A percentile compares a stretch with the other conserved stretches of the same genome.
These are phyloP conservation scores for Pontoporia blainvillei DNA, from an alignment of 2,113 vertebrate species.

Conservation along the genomic window DNA sequence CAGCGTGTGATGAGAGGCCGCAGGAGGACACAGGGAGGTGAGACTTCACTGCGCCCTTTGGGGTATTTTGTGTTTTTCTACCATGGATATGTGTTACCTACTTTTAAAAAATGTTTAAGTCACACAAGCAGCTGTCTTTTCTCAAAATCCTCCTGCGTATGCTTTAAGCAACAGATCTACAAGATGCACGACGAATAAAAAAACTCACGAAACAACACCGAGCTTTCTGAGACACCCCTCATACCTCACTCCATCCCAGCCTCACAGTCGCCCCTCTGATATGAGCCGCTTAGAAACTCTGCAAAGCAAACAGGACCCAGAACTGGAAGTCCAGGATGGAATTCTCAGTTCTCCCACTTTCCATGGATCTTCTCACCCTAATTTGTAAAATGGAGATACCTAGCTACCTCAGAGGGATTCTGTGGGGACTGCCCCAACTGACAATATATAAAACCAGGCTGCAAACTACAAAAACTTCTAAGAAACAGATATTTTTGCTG, in stretches of 20 bases:
- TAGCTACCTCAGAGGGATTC: background rate
- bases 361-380: background rate
- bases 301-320: background rate
- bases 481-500: background rate
- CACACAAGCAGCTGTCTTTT: background rate
- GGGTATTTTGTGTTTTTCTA: background rate
- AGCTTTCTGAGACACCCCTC: background rate
- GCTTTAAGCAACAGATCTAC: background rate
- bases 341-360: background rate
- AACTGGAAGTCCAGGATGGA: background rate
- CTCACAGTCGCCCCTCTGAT: background rate
- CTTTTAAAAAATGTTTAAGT: background rate
- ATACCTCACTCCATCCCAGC: background rate
- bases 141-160: background rate
- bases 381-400: background rate
- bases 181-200: background rate
- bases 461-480: background rate
- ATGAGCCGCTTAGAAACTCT: background rate
- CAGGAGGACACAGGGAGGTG: accelerated
- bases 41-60: background rate
- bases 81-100: background rate
- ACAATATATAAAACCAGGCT: background rate
- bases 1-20: background rate
- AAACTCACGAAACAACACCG: background rate
- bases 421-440: background rate